Base-by-base conservation (phyloP, 2,888 invertebrate genomes). In the Ectobius pallidus region DNA sequence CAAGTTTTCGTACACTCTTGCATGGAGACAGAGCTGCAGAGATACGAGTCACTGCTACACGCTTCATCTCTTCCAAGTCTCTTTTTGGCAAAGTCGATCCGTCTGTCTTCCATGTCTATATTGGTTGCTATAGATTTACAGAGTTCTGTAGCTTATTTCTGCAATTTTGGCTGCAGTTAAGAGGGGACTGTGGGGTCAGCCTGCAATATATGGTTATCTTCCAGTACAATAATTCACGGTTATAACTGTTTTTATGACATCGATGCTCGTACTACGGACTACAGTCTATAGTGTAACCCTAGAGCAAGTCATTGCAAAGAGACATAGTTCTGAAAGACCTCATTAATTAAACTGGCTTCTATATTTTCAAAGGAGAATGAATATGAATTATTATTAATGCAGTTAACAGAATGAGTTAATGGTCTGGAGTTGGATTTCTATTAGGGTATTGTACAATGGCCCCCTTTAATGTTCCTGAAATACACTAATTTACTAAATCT, bases 91-190 rank as follows among this genome's bases (percentile, higher is more conserved):
- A 42, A 27, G 25, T 18, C 67, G 46, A 71, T 71, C 67, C 67
- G 71, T 71, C 71, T 55, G n/a, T 65, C 71, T 68, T 65, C 65
- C 46, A 42, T 69, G 69, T 63, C 62, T 18, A 49, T 58, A 44
- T 63, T 61, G 61, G 72, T 69, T 52, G 58, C 58, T 32, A 55
- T 70, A 52, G 69, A 73, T 73, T 73, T 63, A 58, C 55, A 63
- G 42, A 69, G 70, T 65, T 69, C 61, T 73, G 42, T 14, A 58
- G 58, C 30, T 32, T 61, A 69, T 70, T 70, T 69, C 46, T 65
- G 52, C 44, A 62, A 55, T 65, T 73, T 62, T 62, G 61, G 70
- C 55, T 73, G 65, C 69, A 70, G 65, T 73, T 58, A 58, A 30
- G 30, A 16, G 32, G 27, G 27, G 30, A 58, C n/a, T 1, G 32